Conservation (phyloP, 2,113 vertebrate species). For the Campylomormyrus tamandua region DNA sequence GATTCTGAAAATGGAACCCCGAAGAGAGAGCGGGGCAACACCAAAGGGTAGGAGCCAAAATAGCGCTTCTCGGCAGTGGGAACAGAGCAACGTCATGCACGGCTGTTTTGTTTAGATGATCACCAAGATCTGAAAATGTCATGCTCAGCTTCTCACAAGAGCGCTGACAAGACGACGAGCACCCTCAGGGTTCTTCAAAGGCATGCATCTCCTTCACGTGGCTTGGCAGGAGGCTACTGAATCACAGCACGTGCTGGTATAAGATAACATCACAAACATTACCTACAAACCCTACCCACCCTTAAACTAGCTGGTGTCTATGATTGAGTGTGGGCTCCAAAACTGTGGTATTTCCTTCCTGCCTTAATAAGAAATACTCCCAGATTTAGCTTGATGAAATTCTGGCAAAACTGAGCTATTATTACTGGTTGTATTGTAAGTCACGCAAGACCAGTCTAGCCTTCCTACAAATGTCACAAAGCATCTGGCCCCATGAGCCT, state of each 20-base stretch:
- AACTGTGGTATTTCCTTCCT: neutral
- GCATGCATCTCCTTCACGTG: neutral
- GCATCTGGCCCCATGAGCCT: neutral
- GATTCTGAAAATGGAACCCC: neutral
- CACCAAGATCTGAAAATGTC: neutral
- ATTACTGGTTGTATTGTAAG: slow-evolving; percentile 2
- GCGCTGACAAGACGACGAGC: neutral
- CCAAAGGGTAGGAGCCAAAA: neutral
- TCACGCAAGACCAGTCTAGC: neutral
- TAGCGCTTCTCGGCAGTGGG: neutral
- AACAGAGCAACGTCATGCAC: neutral
- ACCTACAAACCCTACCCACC: neutral
- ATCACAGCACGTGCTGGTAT: neutral
- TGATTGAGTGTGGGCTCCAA: neutral
- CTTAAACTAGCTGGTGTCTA: neutral
- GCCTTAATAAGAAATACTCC: neutral
- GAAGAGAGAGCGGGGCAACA: neutral
- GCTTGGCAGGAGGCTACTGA: neutral
- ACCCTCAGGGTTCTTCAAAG: neutral
- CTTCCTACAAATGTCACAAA: neutral
- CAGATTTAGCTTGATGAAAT: neutral
- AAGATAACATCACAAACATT: neutral
- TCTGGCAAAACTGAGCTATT: slow-evolving; percentile 2
- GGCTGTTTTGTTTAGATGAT: neutral
- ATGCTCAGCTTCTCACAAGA: neutral